Percentiles rank a stretch among this genome's conserved stretches.
Conservation (phyloP, 64 coral and sea anemone genomes). For the Stichodactyla mertensii region DNA sequence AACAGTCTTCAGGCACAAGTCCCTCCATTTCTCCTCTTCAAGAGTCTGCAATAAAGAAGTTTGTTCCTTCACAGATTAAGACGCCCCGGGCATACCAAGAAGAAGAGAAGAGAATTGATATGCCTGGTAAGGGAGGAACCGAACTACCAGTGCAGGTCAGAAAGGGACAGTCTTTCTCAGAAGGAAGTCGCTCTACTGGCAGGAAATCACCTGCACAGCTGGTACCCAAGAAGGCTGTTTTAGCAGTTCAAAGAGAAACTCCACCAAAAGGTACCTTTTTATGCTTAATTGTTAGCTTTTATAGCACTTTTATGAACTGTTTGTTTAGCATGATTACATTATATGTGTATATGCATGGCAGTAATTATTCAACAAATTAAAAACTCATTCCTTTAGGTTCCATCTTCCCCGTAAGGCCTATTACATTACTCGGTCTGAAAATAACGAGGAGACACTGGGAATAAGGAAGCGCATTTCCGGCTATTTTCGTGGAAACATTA, state of each 20-base stretch:
- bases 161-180: not conserved
- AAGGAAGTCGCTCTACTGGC: not conserved
- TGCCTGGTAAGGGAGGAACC: not conserved
- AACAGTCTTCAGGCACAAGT: not conserved
- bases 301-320: no score
- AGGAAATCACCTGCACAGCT: not conserved
- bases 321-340: no score
- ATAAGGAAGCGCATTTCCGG: no score
- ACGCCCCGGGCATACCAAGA: not conserved
- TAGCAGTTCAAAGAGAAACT: not conserved
- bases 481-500: no score
- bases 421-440: no score
- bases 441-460: no score
- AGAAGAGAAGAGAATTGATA: not conserved
- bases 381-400: no score
- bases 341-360: no score
- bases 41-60: not conserved
- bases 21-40: not conserved
- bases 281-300: not conserved
- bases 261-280: not conserved
- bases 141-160: no score
- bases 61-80: constrained; percentile 1
- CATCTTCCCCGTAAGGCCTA: no score
- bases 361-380: no score
- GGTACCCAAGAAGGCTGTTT: not conserved